A percentile compares a stretch with the other conserved stretches of the same genome.
Evolutionary conservation across 2,888 invertebrate species (phyloP).

Genomic region (Syrista parreyssii): DNA sequence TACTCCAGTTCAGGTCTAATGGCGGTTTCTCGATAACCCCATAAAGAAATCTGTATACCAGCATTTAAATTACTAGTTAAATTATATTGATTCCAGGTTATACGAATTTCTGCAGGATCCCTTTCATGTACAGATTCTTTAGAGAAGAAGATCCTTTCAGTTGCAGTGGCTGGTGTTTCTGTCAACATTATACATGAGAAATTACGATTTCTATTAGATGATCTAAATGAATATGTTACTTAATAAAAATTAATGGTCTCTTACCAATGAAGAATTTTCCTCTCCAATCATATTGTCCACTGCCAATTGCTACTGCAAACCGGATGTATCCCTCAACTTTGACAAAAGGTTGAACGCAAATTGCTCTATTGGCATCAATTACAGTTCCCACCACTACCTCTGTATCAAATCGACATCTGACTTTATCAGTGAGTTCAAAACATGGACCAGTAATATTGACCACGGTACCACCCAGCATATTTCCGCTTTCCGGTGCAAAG

Average conservation of each 20-base stretch:
- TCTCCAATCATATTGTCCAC: constrained; percentile 87
- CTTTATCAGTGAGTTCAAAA: constrained; percentile 79
- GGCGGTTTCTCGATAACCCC: constrained; percentile 90
- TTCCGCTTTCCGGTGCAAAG: constrained; percentile 95
- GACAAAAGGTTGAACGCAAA: constrained; percentile 89
- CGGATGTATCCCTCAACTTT: constrained; percentile 90
- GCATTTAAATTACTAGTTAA: constrained; percentile 84
- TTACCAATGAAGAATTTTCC: constrained; percentile 92
- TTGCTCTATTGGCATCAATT: constrained; percentile 83
- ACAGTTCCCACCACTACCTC: constrained; percentile 82
- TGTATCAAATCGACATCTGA: constrained; percentile 87
- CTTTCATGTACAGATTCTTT: constrained; percentile 79
- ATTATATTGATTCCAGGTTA: constrained; percentile 88
- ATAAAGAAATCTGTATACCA: constrained; percentile 83
- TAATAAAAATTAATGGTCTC: constrained; percentile 45
- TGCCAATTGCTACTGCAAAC: constrained; percentile 86
- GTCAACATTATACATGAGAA: constrained; percentile 26
- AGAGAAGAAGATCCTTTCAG: constrained; percentile 86
- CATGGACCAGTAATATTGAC: constrained; percentile 98
- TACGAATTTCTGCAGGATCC: constrained; percentile 78
- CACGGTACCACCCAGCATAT: constrained; percentile 96
- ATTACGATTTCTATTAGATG: neutral
- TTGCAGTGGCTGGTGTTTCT: constrained; percentile 91
- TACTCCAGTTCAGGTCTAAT: constrained; percentile 84
- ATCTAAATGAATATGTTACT: neutral